phyloP scores from a whole-genome alignment of 2,113 vertebrate species.

The Seriola quinqueradiata region DNA sequence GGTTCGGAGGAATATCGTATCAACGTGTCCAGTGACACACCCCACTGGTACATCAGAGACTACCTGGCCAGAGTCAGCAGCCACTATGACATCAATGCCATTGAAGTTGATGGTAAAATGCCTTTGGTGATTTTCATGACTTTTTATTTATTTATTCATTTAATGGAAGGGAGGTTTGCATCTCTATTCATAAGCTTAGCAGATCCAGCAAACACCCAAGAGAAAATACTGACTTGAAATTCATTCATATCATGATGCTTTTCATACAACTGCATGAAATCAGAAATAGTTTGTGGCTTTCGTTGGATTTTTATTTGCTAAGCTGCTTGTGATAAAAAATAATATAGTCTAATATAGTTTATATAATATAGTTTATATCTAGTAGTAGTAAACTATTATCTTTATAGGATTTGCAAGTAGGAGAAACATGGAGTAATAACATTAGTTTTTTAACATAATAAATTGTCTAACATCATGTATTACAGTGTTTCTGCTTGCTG shows the following conservation, averaged over 20 bases:
- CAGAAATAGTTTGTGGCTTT: neutral
- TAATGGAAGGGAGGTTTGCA: neutral
- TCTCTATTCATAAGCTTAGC: neutral
- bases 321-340: neutral
- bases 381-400: neutral
- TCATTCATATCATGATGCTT: neutral
- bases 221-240: neutral
- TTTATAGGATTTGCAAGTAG: neutral
- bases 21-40: slow-evolving; percentile 88
- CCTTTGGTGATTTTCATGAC: neutral
- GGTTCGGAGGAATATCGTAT: slow-evolving; percentile 78
- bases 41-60: slow-evolving; percentile 88
- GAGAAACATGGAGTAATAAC: neutral
- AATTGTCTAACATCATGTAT: neutral
- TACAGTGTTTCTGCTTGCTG: neutral
- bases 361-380: too few relatives aligned
- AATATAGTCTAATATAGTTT: too few relatives aligned
- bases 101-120: slow-evolving; percentile 81
- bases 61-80: slow-evolving; percentile 81
- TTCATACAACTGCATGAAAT: neutral
- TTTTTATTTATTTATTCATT: neutral
- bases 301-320: too few relatives aligned
- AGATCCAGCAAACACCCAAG: neutral
- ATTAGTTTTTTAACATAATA: neutral
- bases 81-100: slow-evolving; percentile 69